Evolutionary conservation across 2,888 invertebrate species (phyloP).

Genomic region (Clistopyga incitator): DNA sequence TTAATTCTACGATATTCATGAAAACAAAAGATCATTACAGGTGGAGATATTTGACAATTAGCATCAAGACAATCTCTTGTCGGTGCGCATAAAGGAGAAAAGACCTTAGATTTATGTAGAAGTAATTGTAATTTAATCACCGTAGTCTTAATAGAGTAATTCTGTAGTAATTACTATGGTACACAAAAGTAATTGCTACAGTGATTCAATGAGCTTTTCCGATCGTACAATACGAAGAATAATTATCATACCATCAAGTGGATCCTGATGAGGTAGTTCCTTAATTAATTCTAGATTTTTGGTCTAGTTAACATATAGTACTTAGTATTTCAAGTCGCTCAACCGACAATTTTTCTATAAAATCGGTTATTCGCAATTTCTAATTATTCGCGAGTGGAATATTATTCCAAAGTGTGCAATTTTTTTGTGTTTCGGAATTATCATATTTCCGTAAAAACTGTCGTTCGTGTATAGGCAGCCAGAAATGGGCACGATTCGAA

Average conservation of each 20-base stretch:
- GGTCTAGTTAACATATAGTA: slow-evolving; percentile 7
- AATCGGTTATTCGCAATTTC: background rate
- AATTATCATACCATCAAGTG: slow-evolving; percentile 22
- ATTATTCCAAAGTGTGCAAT: slow-evolving; percentile 22
- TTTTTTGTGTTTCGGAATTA: background rate
- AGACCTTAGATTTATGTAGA: slow-evolving; percentile 48
- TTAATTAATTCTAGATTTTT: slow-evolving; percentile 34
- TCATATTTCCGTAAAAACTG: slow-evolving; percentile 31
- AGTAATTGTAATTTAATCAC: slow-evolving; percentile 42
- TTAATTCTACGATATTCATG: slow-evolving; percentile 53
- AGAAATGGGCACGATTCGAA: background rate
- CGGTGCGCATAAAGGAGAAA: slow-evolving; percentile 42
- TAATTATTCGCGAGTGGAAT: slow-evolving; percentile 22
- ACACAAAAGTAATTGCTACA: slow-evolving; percentile 31
- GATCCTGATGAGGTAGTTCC: slow-evolving; percentile 27
- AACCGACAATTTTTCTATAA: slow-evolving; percentile 1
- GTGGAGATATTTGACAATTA: background rate
- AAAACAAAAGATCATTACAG: slow-evolving; percentile 13
- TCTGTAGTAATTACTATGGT: slow-evolving; percentile 32
- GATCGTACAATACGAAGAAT: slow-evolving; percentile 9
- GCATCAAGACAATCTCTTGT: slow-evolving; percentile 20
- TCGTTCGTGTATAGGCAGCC: slow-evolving; percentile 17
- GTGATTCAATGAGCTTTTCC: slow-evolving; percentile 50
- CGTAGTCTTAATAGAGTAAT: too few relatives aligned
- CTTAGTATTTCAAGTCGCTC: slow-evolving; percentile 17